Percentiles rank a stretch among this genome's conserved stretches.
These are phyloP conservation scores for Mimumesa dahlbomi DNA, from an alignment of 2,888 invertebrate species.

Conservation along the genomic window DNA sequence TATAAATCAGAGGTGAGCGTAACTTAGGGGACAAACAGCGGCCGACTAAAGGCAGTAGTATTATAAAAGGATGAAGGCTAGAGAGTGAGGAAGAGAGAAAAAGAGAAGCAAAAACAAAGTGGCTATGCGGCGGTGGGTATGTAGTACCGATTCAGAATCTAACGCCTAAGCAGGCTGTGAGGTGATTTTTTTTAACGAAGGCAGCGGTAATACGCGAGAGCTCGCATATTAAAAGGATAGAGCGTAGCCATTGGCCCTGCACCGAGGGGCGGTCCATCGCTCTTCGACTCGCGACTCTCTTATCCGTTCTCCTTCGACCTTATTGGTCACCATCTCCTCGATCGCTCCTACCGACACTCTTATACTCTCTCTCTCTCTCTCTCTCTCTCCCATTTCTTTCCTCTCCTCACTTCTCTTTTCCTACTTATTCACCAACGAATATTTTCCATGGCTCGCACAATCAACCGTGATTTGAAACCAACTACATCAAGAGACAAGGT, in stretches of 20 bases:
- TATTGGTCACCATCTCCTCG: constrained; percentile 68
- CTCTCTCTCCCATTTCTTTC: too few species aligned
- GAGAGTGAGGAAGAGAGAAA: background rate
- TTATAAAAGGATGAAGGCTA: background rate
- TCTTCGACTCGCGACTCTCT: constrained; percentile 57
- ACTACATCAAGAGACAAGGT: too few species aligned
- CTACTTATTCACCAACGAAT: too few species aligned
- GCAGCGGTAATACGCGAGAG: constrained; percentile 46
- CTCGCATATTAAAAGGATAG: constrained; percentile 68
- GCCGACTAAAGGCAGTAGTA: too few species aligned
- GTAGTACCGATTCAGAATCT: constrained; percentile 42
- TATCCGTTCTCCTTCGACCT: constrained; percentile 66
- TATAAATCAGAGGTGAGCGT: too few species aligned
- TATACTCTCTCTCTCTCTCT: too few species aligned
- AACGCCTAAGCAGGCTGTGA: constrained; percentile 46
- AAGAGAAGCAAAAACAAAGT: background rate
- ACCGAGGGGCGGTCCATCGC: constrained; percentile 69
- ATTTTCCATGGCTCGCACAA: too few species aligned
- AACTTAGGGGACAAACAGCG: too few species aligned
- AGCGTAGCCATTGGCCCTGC: constrained; percentile 64
- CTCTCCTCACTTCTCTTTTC: too few species aligned
- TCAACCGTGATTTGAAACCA: too few species aligned
- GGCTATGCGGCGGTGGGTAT: background rate
- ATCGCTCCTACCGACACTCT: constrained; percentile 52
- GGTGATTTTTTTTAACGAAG: constrained; percentile 56